Evolutionary conservation across 2,888 invertebrate species (phyloP), one percentile per base, ranked within the genome.

Genomic region (Lissonota sp.): DNA sequence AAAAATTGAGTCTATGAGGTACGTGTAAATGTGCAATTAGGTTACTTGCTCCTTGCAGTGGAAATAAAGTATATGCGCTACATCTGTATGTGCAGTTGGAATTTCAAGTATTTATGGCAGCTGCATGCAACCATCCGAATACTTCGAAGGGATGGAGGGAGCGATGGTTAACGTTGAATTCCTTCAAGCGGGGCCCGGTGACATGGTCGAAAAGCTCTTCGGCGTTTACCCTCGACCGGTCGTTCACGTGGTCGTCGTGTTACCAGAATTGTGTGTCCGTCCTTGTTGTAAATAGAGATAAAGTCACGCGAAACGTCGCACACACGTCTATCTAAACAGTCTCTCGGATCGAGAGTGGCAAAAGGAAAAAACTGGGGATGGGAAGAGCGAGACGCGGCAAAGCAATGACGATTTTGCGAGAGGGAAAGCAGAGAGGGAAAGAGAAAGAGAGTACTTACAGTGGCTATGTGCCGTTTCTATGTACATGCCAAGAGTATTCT

Each of bases 231-330:
- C 51, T 8, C 12, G 49, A 53, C 53, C 14, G 40, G 14, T 8
- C 53, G 53, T 66, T 51, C n/a, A n/a, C 44, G 66, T 39, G 14
- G 44, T 46, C 62, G 46, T 57, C 57, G 37, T 7, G 7, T 10
- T 26, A 57, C 12, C n/a, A 16, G n/a, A 12, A 37, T 49, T 12
- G 26, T 14, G 14, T 16, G 12, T 53, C 8, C n/a, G 1, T 14
- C 6, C 14, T 5, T 53, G 53, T 14, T 4, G 26, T 26, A 26
- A 26, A 26, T 26, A 26, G 26, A 78, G 78, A 66, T 66, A 70
- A 57, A 44, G 70, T 74, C 81, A 74, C 69, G 71, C 74, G 74
- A 74, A 74, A 78, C 74, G 40, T 69, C 51, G 39, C 66, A 46
- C 57, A 49, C 74, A 74, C 60, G 70, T 62, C 66, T 74, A 26